Evolutionary conservation across 2,888 invertebrate species (phyloP).

Genomic region (Candidula unifasciata): DNA sequence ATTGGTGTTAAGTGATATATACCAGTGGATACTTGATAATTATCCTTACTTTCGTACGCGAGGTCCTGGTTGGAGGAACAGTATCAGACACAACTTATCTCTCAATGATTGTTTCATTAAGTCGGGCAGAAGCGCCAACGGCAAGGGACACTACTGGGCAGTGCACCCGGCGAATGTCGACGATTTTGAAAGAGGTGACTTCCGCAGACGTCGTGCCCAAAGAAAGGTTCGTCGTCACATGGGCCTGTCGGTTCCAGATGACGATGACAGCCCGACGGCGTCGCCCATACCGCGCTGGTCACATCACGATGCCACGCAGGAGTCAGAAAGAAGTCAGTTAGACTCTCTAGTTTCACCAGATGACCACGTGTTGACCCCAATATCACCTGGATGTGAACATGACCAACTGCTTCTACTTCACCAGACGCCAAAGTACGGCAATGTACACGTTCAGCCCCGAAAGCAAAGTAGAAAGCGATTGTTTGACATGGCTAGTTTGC

Average conservation of each 20-base stretch:
- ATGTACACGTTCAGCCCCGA: slow-evolving; percentile 37
- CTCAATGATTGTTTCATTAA: slow-evolving; percentile 76
- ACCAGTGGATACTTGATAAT: slow-evolving; percentile 73
- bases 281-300: slow-evolving; percentile 60
- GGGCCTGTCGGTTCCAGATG: slow-evolving; percentile 95
- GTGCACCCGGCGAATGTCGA: slow-evolving; percentile 97
- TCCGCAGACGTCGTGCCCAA: slow-evolving; percentile 95
- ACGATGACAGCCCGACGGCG: slow-evolving; percentile 89
- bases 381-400: neutral
- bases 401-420: slow-evolving; percentile 30
- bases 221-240: slow-evolving; percentile 90
- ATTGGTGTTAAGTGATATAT: slow-evolving; percentile 75
- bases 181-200: slow-evolving; percentile 97
- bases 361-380: slow-evolving; percentile 4
- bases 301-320: slow-evolving; percentile 36
- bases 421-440: slow-evolving; percentile 19
- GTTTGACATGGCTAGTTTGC: slow-evolving; percentile 95
- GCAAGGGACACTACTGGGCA: slow-evolving; percentile 99
- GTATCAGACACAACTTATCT: slow-evolving; percentile 74
- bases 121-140: slow-evolving; percentile 82
- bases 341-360: slow-evolving; percentile 19
- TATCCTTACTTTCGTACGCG: slow-evolving; percentile 73
- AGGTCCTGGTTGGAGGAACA: slow-evolving; percentile 75
- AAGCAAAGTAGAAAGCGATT: slow-evolving; percentile 85
- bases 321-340: slow-evolving; percentile 13